A percentile compares a stretch with the other conserved stretches of the same genome.
These are phyloP conservation scores for Anas platyrhynchos DNA, from an alignment of 2,113 vertebrate species.

Conservation along the genomic window DNA sequence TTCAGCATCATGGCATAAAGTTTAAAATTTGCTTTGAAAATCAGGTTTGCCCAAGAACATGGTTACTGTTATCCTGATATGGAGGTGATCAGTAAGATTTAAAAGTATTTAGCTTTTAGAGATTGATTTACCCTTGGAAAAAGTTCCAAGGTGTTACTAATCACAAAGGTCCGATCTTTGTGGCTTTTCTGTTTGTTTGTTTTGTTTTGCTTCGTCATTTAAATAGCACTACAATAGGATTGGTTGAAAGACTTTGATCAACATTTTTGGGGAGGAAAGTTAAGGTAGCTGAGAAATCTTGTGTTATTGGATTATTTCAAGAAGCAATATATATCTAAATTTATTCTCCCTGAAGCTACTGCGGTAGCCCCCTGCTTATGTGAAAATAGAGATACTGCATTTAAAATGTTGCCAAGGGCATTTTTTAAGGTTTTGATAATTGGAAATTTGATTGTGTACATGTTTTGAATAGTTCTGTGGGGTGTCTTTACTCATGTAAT, in stretches of 20 bases:
- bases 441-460: neutral
- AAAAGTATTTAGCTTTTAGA: neutral
- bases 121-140: neutral
- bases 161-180: neutral
- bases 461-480: neutral
- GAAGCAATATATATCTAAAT: neutral
- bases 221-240: neutral
- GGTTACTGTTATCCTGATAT: neutral
- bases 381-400: neutral
- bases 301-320: neutral
- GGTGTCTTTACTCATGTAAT: neutral
- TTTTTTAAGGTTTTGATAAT: neutral
- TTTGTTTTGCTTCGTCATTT: neutral
- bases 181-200: neutral
- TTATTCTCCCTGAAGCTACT: neutral
- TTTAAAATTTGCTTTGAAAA: neutral
- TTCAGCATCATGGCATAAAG: neutral
- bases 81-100: neutral
- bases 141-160: neutral
- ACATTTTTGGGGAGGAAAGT: neutral
- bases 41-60: neutral
- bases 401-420: neutral
- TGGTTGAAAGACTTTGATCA: neutral
- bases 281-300: neutral
- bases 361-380: neutral